Evolutionary conservation across 2,888 invertebrate genomes (phyloP).

Genomic region (Scaptomyza cyrtandrae): DNA sequence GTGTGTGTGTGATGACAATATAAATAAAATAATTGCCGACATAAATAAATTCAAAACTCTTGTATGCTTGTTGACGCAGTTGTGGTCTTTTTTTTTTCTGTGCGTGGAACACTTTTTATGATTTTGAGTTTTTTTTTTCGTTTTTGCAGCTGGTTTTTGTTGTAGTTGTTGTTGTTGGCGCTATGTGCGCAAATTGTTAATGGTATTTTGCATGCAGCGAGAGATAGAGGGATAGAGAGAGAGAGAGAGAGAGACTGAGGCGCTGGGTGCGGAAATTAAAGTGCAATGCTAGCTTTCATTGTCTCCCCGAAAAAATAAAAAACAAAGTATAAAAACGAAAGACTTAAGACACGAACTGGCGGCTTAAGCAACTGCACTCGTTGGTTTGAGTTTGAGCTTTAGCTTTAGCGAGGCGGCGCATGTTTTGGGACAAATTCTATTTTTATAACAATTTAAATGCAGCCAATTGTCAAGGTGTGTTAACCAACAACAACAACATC

Average conservation of each 20-base stretch:
- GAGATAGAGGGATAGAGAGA: no score
- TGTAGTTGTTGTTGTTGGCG: constrained; percentile 48
- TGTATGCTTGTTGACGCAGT: constrained; percentile 24
- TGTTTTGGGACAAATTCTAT: constrained; percentile 81
- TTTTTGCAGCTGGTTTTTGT: constrained; percentile 17
- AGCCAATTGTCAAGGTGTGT: constrained; percentile 78
- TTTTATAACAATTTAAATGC: constrained; percentile 79
- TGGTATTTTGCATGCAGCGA: constrained; percentile 64
- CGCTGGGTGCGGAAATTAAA: constrained; percentile 40
- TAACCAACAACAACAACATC: constrained; percentile 49
- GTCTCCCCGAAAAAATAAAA: constrained; percentile 54
- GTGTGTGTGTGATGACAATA: constrained; percentile 71
- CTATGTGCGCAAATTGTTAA: constrained; percentile 72
- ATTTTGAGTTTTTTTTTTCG: constrained; percentile 34
- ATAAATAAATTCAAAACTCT: constrained; percentile 81
- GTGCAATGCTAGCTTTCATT: constrained; percentile 74
- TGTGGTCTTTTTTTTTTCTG: constrained; percentile 31
- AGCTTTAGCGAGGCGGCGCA: constrained; percentile 46
- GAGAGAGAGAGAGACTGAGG: constrained; percentile 14
- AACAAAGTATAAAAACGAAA: constrained; percentile 48
- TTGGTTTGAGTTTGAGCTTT: constrained; percentile 26
- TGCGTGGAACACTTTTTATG: constrained; percentile 71
- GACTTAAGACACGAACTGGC: constrained; percentile 79
- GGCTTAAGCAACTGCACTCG: constrained; percentile 43
- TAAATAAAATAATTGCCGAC: constrained; percentile 83